Conservation (phyloP, 2,797 vertebrate genomes). For the Melanotaenia parkinsoni region DNA sequence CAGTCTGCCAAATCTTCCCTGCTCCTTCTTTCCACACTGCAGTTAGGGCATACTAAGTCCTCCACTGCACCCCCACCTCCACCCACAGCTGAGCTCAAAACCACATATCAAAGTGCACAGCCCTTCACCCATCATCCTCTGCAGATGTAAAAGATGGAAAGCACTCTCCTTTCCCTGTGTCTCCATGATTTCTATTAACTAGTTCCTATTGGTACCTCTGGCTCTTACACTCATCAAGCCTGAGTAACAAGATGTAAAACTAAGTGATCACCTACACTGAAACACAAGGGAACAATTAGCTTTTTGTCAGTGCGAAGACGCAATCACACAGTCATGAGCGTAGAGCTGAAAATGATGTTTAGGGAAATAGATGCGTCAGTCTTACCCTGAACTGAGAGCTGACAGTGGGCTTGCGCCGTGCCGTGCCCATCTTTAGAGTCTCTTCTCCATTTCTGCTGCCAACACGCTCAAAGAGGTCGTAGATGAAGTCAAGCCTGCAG, state of each 20-base stretch:
- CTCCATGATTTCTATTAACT: constrained; percentile 25
- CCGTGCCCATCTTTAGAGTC: constrained; percentile 92
- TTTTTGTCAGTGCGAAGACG: constrained; percentile 33
- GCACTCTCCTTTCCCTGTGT: constrained; percentile 35
- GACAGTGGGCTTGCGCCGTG: constrained; percentile 92
- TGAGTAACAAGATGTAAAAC: constrained; percentile 23
- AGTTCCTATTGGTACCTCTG: constrained; percentile 7
- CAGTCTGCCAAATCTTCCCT: constrained; percentile 75
- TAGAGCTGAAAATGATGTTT: constrained; percentile 5
- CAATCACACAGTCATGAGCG: constrained; percentile 21
- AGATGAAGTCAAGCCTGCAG: constrained; percentile 92
- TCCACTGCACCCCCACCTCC: constrained; percentile 23
- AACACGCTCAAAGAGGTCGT: constrained; percentile 92
- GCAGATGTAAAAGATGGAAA: constrained; percentile 53
- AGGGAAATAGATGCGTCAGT: not conserved
- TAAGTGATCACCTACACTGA: constrained; percentile 38
- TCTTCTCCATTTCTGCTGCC: constrained; percentile 90
- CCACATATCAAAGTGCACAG: constrained; percentile 61
- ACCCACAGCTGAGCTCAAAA: constrained; percentile 37
- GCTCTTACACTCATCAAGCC: constrained; percentile 36
- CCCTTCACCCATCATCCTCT: constrained; percentile 53
- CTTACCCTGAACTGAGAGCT: constrained; percentile 88
- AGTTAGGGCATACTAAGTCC: constrained; percentile 72
- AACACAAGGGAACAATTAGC: constrained; percentile 42
- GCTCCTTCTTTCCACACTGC: constrained; percentile 59